These are phyloP conservation scores for Molossus alvarezi DNA, from an alignment of 2,797 vertebrate genomes.

Conservation along the genomic window DNA sequence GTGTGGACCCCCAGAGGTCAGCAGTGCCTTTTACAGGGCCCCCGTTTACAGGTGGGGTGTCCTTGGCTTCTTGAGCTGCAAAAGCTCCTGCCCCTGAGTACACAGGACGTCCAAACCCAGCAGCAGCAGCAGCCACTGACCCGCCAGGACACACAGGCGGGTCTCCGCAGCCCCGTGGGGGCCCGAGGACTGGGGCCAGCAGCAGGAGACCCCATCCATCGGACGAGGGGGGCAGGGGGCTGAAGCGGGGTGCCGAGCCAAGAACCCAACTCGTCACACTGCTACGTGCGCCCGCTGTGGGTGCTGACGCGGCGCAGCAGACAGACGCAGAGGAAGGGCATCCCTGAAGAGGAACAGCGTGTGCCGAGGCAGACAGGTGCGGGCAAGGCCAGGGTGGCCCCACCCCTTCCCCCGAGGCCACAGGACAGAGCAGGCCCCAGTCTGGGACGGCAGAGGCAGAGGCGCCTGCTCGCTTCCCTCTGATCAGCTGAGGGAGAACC, in stretches of 20 bases:
- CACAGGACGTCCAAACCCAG: not conserved
- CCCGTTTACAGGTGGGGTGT: not conserved
- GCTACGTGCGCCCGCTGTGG: accelerated
- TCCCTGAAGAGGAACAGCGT: not conserved
- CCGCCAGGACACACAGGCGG: accelerated
- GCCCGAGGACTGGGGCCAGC: not conserved
- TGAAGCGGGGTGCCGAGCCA: accelerated
- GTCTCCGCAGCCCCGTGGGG: too few species aligned
- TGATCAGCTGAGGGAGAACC: too few species aligned
- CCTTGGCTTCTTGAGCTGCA: too few species aligned
- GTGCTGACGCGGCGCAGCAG: too few species aligned
- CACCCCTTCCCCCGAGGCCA: not conserved
- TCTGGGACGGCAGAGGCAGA: not conserved
- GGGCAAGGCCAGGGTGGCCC: not conserved
- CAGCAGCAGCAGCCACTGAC: not conserved
- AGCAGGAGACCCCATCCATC: not conserved
- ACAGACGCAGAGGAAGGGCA: not conserved
- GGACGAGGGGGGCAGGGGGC: not conserved
- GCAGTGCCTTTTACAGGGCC: not conserved
- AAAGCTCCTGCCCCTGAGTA: not conserved
- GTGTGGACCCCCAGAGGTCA: accelerated
- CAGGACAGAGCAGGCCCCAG: too few species aligned
- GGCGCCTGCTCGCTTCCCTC: not conserved
- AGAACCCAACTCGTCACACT: accelerated
- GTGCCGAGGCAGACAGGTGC: not conserved